Evolutionary conservation across 1,140 invertebrate species (phyloP).

Genomic region (Plodia interpunctella): DNA sequence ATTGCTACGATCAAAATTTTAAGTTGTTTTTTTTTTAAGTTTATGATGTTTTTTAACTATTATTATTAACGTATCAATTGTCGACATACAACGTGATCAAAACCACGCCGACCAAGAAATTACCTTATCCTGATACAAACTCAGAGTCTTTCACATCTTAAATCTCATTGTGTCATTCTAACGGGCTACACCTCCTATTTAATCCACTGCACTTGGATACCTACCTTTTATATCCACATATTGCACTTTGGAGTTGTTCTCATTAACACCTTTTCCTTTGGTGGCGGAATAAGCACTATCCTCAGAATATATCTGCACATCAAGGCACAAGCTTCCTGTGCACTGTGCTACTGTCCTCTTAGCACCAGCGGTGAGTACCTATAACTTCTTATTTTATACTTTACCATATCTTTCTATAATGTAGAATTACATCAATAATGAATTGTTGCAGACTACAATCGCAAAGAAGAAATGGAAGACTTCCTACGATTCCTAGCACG

Average conservation of each 20-base stretch:
- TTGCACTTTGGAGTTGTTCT: constrained; percentile 14
- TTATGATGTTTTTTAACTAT: too few species aligned
- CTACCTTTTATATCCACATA: constrained; percentile 8
- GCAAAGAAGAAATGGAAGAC: constrained; percentile 52
- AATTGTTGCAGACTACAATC: constrained; percentile 55
- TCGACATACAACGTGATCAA: too few species aligned
- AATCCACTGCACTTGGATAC: not conserved
- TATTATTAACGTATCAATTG: too few species aligned
- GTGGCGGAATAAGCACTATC: constrained; percentile 49
- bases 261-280: constrained; percentile 15
- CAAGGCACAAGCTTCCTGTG: constrained; percentile 29
- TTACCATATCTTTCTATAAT: not conserved
- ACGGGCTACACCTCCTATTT: not conserved
- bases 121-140: too few species aligned
- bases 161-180: not conserved
- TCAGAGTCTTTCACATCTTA: too few species aligned
- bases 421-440: not conserved
- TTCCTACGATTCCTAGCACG: constrained; percentile 47
- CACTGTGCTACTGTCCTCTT: constrained; percentile 26
- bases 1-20: not conserved
- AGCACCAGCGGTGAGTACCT: constrained; percentile 14
- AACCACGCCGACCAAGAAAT: too few species aligned
- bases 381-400: not conserved
- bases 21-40: too few species aligned
- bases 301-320: constrained; percentile 42